Percentiles rank a stretch among this genome's conserved stretches.
phyloP scores from a whole-genome alignment of 2,888 invertebrate species.

The Argyresthia goedartella region DNA sequence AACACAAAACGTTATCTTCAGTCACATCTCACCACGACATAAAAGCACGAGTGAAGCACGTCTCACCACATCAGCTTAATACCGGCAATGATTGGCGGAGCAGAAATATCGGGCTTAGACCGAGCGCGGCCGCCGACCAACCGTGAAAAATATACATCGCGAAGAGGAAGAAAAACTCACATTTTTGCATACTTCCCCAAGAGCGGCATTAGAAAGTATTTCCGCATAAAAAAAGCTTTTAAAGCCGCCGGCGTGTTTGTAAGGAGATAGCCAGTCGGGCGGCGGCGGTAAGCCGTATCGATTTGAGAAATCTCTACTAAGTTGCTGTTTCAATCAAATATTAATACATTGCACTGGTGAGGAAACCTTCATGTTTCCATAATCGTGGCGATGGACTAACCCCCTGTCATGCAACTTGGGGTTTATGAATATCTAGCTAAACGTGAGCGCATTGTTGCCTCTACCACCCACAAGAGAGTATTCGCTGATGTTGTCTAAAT shows the following conservation, averaged over 20 bases:
- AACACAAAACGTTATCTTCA: too few relatives aligned
- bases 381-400: too few relatives aligned
- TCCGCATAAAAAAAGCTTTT: slow-evolving; percentile 67
- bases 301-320: slow-evolving; percentile 21
- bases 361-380: too few relatives aligned
- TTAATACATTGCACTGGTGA: too few relatives aligned
- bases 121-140: slow-evolving; percentile 13
- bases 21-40: too few relatives aligned
- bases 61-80: slow-evolving; percentile 3
- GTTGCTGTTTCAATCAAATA: too few relatives aligned
- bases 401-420: too few relatives aligned
- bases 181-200: slow-evolving; percentile 51
- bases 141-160: slow-evolving; percentile 39
- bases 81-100: not conserved
- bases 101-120: slow-evolving; percentile 2
- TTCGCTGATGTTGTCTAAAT: too few relatives aligned
- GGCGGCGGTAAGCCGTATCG: slow-evolving; percentile 47
- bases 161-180: slow-evolving; percentile 48
- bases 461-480: too few relatives aligned
- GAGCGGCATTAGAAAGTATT: slow-evolving; percentile 48
- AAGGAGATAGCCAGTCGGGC: slow-evolving; percentile 35
- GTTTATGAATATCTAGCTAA: too few relatives aligned
- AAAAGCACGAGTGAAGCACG: not conserved
- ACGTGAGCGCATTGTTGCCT: too few relatives aligned
- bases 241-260: slow-evolving; percentile 51